phyloP scores from a whole-genome alignment of 2,888 invertebrate species.

The Zygothrica quintamaculata region DNA sequence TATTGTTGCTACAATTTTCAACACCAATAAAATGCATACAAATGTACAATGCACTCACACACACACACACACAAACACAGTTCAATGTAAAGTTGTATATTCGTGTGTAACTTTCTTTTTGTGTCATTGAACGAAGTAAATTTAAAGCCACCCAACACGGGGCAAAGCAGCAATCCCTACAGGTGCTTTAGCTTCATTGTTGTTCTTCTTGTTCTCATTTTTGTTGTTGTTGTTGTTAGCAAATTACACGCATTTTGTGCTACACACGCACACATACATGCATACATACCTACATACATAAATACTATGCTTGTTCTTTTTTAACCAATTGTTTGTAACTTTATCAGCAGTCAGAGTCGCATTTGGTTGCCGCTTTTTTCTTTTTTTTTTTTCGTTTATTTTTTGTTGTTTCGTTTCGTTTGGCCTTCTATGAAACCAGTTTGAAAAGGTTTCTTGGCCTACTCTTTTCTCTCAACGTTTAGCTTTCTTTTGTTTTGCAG shows the following conservation, averaged over 20 bases:
- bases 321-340: constrained; percentile 55
- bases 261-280: constrained; percentile 8
- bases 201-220: constrained; percentile 38
- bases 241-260: constrained; percentile 57
- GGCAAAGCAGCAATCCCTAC: constrained; percentile 31
- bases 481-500: constrained; percentile 73
- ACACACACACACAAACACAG: neutral
- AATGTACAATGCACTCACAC: constrained; percentile 10
- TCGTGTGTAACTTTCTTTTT: constrained; percentile 69
- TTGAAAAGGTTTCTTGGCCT: constrained; percentile 67
- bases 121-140: constrained; percentile 65
- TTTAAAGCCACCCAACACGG: constrained; percentile 57
- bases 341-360: constrained; percentile 46
- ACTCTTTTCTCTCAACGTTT: constrained; percentile 62
- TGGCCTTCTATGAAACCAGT: constrained; percentile 75
- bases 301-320: constrained; percentile 38
- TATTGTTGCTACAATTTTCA: constrained; percentile 57
- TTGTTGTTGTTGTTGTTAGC: constrained; percentile 45
- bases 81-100: neutral
- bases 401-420: constrained; percentile 9
- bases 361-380: constrained; percentile 33
- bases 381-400: constrained; percentile 14
- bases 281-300: neutral
- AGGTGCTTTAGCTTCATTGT: constrained; percentile 38
- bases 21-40: constrained; percentile 33